Evolutionary conservation across 2,113 vertebrate genomes (phyloP).

Genomic region (Hippocampus barbouri): DNA sequence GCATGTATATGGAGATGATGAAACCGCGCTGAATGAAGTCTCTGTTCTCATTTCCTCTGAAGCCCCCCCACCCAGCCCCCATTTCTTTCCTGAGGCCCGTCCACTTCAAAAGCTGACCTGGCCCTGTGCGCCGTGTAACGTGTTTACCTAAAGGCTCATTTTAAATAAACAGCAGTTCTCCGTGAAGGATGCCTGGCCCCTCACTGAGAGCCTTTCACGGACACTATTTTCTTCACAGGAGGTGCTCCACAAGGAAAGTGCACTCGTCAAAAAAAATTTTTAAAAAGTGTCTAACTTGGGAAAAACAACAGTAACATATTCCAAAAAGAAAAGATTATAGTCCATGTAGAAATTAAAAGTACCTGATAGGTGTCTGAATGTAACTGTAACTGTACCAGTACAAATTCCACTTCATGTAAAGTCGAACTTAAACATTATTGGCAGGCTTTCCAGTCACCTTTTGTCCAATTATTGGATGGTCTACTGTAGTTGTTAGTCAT

Average conservation of each 20-base stretch:
- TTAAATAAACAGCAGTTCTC: conserved; percentile 72
- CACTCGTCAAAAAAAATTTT: conserved; percentile 1
- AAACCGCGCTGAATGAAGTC: conserved; percentile 67
- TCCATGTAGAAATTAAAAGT: too few species aligned
- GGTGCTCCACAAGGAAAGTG: conserved; percentile 31
- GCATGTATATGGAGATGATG: conserved; percentile 46
- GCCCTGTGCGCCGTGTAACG: conserved; percentile 61
- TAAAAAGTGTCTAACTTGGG: not conserved
- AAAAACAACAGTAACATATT: not conserved
- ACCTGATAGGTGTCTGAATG: too few species aligned
- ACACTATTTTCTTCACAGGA: conserved; percentile 54
- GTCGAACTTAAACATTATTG: not conserved
- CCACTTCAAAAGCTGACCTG: conserved; percentile 71
- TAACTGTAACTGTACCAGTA: too few species aligned
- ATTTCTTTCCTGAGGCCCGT: conserved; percentile 56
- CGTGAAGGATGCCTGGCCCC: conserved; percentile 47
- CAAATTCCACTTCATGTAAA: not conserved
- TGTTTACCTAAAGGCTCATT: conserved; percentile 71
- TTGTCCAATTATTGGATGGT: not conserved
- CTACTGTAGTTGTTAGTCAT: not conserved
- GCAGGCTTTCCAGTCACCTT: not conserved
- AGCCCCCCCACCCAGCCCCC: conserved; percentile 44
- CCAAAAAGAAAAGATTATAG: not conserved
- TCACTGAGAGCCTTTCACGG: conserved; percentile 46
- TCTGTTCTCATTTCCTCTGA: conserved; percentile 70